Base-by-base conservation (phyloP, 2,888 invertebrate genomes). In the Trissolcus japonicus region DNA sequence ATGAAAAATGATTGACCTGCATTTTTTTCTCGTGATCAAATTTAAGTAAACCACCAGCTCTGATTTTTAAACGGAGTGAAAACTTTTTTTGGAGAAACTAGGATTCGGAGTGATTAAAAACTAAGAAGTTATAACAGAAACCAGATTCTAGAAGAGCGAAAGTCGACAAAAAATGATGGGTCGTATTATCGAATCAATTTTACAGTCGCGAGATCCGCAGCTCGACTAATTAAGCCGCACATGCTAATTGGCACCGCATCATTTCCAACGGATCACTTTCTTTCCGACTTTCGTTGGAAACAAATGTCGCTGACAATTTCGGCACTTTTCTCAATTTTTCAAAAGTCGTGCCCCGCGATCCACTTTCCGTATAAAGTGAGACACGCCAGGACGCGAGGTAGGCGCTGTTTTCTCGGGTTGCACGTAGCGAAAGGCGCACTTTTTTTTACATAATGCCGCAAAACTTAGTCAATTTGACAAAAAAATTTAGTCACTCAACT, bases 351-450 rank as follows among this genome's bases (percentile, higher is more conserved):
- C 73, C 50, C 54, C 71, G 76, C 71, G 76, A 80, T 76, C 80
- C 60, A 80, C 80, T 80, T 80, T 80, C 78, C 71, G 79, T 76
- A 67, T 72, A 65, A 80, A 76, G 67, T 66, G 73, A 78, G 74
- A 68, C 40, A 73, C 60, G 51, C 54, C 78, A 56, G 65, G 60
- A 78, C 66, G 66, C 67, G 57, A 76, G 68, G 80, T 77, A 80
- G 76, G 80, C 53, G 75, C 75, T 77, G 73, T 81, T 81, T 81
- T 81, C 82, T 82, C 80, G 71, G 74, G 80, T 80, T 80, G 78
- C 75, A 79, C 80, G 80, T 74, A 80, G 81, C 80, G 80, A 82
- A 82, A 82, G 80, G 81, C 78, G 62, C 68, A 35, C 35, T 35
- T 35, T 35, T 79, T 80, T 82, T 81, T 80, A 82, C 76, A 81